Percentiles rank a stretch among this genome's conserved stretches.
These are phyloP conservation scores for Tarsius wallacei DNA, from an alignment of 2,797 vertebrate species.

Conservation along the genomic window DNA sequence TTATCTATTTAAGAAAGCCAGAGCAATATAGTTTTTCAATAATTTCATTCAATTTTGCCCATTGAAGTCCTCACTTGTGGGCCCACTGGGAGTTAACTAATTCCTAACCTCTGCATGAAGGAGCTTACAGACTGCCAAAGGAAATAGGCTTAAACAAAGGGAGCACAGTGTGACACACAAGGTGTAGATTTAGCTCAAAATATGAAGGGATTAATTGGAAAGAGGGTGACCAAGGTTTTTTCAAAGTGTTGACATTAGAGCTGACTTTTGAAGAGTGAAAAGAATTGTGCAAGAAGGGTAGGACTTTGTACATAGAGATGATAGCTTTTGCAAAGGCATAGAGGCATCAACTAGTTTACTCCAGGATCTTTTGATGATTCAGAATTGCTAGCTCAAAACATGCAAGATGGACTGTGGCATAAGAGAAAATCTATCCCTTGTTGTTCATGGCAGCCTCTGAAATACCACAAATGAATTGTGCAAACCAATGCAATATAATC, in stretches of 20 bases:
- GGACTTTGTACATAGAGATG: neutral
- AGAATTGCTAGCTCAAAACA: neutral
- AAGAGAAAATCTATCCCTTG: neutral
- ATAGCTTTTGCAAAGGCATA: neutral
- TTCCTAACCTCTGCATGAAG: neutral
- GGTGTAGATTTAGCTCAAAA: neutral
- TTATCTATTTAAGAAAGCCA: neutral
- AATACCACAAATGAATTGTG: neutral
- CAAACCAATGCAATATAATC: neutral
- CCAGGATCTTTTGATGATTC: neutral
- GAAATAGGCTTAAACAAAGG: neutral
- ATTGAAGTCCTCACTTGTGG: neutral
- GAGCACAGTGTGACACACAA: neutral
- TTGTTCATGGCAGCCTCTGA: neutral
- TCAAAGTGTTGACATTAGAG: neutral
- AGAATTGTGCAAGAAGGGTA: neutral
- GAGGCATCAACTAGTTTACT: neutral
- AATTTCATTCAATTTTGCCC: neutral
- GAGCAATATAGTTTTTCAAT: neutral
- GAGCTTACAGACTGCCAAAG: neutral
- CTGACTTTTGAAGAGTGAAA: neutral
- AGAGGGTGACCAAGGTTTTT: neutral
- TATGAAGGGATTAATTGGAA: neutral
- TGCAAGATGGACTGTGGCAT: neutral
- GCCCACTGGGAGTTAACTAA: neutral